Conservation (phyloP, 1,140 invertebrate species). For the Bilobella aurantiaca region DNA sequence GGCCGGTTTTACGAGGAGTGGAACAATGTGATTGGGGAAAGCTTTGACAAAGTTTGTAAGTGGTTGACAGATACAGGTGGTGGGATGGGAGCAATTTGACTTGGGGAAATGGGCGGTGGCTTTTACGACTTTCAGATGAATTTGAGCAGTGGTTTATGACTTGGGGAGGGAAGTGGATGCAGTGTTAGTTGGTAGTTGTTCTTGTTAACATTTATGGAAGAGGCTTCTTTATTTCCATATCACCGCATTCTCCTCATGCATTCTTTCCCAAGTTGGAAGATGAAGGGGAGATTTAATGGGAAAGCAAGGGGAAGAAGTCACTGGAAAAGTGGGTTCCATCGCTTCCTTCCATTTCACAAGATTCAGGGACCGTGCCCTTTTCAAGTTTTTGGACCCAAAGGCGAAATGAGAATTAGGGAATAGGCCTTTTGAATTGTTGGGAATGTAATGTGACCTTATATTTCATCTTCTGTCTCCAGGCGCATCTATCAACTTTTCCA, state of each 20-base stretch:
- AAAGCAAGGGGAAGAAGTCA: background rate
- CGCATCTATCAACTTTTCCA: background rate
- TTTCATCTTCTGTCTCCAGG: constrained; percentile 6
- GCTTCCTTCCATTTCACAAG: too few species aligned
- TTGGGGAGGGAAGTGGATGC: too few species aligned
- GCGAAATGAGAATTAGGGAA: background rate
- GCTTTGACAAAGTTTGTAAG: background rate
- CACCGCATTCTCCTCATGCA: background rate
- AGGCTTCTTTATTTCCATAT: background rate
- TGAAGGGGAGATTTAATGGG: background rate
- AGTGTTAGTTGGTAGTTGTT: background rate
- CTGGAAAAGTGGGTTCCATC: too few species aligned
- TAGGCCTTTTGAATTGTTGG: background rate
- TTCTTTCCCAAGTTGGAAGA: background rate
- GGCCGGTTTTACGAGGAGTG: background rate
- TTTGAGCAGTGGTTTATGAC: background rate
- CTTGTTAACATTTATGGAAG: constrained; percentile 6
- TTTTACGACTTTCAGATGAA: background rate
- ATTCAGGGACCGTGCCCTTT: too few species aligned
- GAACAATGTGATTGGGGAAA: background rate
- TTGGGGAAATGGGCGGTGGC: too few species aligned
- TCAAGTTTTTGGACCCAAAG: too few species aligned
- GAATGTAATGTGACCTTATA: background rate
- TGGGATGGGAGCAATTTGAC: too few species aligned
- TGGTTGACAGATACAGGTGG: background rate